Evolutionary conservation across 1,140 invertebrate species (phyloP).

Genomic region (Lerema accius): DNA sequence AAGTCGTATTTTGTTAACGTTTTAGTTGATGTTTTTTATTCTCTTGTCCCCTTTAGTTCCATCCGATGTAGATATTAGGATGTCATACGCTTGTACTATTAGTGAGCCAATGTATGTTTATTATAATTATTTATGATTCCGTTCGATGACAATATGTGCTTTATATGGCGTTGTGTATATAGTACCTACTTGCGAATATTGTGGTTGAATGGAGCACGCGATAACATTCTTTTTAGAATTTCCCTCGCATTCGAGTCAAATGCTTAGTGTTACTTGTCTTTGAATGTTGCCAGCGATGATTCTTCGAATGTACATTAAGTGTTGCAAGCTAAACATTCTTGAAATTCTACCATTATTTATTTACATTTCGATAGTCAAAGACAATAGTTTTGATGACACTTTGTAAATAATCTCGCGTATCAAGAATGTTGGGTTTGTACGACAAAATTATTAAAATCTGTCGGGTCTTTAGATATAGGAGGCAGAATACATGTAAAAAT

Average conservation of each 20-base stretch:
- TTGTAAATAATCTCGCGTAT: constrained; percentile 15
- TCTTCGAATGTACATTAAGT: constrained; percentile 5
- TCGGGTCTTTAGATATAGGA: constrained; percentile 13
- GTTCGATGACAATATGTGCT: constrained; percentile 64
- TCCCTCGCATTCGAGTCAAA: constrained; percentile 63
- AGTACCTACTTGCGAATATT: constrained; percentile 57
- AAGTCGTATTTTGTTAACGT: constrained; percentile 82
- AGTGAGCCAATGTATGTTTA: constrained; percentile 78
- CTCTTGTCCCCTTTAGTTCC: constrained; percentile 73
- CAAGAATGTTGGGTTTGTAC: constrained; percentile 10
- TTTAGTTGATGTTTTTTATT: constrained; percentile 81
- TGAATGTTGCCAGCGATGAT: constrained; percentile 34
- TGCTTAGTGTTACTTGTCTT: constrained; percentile 28
- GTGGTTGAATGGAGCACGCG: constrained; percentile 59
- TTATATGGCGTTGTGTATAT: constrained; percentile 53
- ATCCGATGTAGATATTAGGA: constrained; percentile 78
- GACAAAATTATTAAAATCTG: neutral
- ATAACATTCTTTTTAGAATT: constrained; percentile 63
- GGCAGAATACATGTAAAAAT: constrained; percentile 10
- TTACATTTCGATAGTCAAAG: constrained; percentile 6
- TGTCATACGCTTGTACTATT: constrained; percentile 81
- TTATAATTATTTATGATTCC: constrained; percentile 71
- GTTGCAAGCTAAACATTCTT: constrained; percentile 16
- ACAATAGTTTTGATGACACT: constrained; percentile 18
- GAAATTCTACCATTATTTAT: constrained; percentile 13